These are phyloP conservation scores for Dryobotodes eremita DNA, from an alignment of 2,888 invertebrate genomes.

Conservation along the genomic window DNA sequence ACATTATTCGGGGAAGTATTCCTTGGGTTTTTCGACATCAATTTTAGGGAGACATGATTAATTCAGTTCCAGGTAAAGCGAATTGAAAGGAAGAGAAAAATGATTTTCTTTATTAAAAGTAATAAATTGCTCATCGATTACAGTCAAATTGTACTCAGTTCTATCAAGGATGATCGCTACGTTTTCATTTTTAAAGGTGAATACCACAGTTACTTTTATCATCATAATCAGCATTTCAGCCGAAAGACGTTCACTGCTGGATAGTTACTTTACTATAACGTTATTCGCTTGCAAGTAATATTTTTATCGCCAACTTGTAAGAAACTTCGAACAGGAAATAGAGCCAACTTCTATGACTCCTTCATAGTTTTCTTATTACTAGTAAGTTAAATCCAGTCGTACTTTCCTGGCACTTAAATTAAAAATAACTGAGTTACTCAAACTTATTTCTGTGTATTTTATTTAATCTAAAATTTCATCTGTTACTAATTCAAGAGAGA, in stretches of 20 bases:
- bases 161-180: neutral
- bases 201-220: neutral
- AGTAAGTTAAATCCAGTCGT: constrained; percentile 35
- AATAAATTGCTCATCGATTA: constrained; percentile 22
- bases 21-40: constrained; percentile 22
- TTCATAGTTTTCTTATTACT: constrained; percentile 36
- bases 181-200: neutral
- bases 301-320: constrained; percentile 20
- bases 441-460: constrained; percentile 25
- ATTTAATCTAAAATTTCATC: constrained; percentile 20
- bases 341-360: constrained; percentile 34
- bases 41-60: constrained; percentile 33
- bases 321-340: constrained; percentile 3
- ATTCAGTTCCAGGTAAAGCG: constrained; percentile 30
- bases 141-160: neutral
- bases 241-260: no score
- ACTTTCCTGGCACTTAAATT: constrained; percentile 33
- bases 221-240: no score
- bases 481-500: constrained; percentile 32
- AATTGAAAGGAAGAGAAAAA: constrained; percentile 2
- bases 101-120: constrained; percentile 22
- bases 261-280: neutral
- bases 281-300: no score
- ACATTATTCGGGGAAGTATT: constrained; percentile 15
- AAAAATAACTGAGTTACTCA: constrained; percentile 25